These are phyloP conservation scores for Cyanoramphus novaezelandiae DNA, from an alignment of 2,113 vertebrate species.

Conservation along the genomic window DNA sequence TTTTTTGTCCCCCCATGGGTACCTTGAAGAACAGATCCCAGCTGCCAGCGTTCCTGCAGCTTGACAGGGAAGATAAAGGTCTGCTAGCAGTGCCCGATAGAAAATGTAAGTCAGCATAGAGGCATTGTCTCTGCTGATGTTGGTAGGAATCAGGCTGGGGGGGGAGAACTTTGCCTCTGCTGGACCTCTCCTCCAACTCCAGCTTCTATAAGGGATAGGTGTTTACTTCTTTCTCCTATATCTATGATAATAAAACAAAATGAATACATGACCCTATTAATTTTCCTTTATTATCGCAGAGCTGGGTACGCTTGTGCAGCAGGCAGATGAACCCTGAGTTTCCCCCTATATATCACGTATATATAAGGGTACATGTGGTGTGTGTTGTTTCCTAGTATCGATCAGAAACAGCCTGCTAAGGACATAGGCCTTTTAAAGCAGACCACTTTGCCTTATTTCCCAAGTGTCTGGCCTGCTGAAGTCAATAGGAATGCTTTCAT, in stretches of 20 bases:
- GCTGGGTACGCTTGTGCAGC: not conserved
- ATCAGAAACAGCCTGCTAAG: not conserved
- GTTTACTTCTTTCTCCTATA: not conserved
- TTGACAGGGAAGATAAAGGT: not conserved
- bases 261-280: not conserved
- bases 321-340: not conserved
- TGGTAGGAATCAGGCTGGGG: not conserved
- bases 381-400: not conserved
- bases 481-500: not conserved
- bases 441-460: not conserved
- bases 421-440: not conserved
- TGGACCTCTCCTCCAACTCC: not conserved
- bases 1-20: not conserved
- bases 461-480: not conserved
- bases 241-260: not conserved
- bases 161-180: not conserved
- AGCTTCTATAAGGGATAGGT: not conserved
- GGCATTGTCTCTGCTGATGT: not conserved
- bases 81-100: not conserved
- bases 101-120: not conserved
- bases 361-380: accelerated
- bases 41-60: not conserved
- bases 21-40: not conserved
- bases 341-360: not conserved
- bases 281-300: not conserved